Percentiles rank a stretch among this genome's conserved stretches.
Conservation (phyloP, 2,113 vertebrate species). For the Albula glossodonta region DNA sequence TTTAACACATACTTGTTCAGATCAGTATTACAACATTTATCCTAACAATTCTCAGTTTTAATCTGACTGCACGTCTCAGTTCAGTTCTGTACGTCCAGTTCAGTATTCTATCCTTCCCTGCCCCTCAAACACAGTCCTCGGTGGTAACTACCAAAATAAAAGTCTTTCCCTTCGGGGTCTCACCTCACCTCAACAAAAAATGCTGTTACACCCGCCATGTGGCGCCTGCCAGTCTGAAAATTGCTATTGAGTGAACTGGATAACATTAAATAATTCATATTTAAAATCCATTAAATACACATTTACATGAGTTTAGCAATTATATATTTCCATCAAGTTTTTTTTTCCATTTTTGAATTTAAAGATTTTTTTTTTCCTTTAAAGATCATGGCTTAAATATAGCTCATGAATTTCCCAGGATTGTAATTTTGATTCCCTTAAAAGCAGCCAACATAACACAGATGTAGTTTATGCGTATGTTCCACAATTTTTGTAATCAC, state of each 20-base stretch:
- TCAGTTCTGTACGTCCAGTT: neutral
- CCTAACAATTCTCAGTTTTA: neutral
- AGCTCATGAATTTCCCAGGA: neutral
- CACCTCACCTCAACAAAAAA: neutral
- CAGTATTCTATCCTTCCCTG: neutral
- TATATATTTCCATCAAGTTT: too few species aligned
- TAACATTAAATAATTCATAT: neutral
- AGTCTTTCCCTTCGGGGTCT: neutral
- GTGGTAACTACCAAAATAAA: conserved; percentile 25
- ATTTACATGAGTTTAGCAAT: neutral
- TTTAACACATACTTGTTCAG: neutral
- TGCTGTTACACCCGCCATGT: neutral
- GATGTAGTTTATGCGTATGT: neutral
- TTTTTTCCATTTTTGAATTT: too few species aligned
- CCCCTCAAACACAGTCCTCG: conserved; percentile 2
- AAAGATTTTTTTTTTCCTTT: neutral
- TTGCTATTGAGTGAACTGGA: neutral
- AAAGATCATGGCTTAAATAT: neutral
- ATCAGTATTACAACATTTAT: neutral
- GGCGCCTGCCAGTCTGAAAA: neutral
- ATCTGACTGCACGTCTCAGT: neutral
- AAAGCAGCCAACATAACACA: neutral
- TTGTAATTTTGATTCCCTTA: neutral
- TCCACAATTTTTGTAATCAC: too few species aligned
- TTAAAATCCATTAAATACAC: neutral